Base-by-base conservation (phyloP, 2,113 vertebrate species). In the Urocynchramus pylzowi region DNA sequence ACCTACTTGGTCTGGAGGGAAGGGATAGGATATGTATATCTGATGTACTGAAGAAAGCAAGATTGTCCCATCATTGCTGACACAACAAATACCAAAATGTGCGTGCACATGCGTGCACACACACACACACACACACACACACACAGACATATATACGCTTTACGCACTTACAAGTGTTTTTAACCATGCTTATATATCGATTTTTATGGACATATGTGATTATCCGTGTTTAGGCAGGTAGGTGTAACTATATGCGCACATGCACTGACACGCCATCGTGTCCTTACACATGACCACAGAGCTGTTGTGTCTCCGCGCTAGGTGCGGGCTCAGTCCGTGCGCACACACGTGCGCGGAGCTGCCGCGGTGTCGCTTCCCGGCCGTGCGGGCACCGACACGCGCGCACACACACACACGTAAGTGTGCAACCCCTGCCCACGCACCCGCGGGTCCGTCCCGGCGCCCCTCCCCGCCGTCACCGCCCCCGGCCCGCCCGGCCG, bases 261-360 rank as follows among this genome's bases (percentile, higher is more conserved):
- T 1, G 53, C 19, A 18, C 53, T 50, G 9, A n/a, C 26, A 30
- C 7, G 33, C 61, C 28, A 4, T 27, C 10, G 24, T 1, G 31
- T 6, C 65, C 67, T 31, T 7, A 13, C 30, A 12, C 16, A 4
- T 1, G 28, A 22, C 30, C 33, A 4, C 1, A 10, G 11, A 11
- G 44, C 7, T 9, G 21, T 13, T 21, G 11, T 3, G 13, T 13
- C 16, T 3, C 47, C 4, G 49, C 73, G 4, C 6, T 24, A 5
- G 2, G 0, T 8, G 28, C 2, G 10, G 11, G 19, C 73, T 26
- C 14, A 2, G 4, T 8, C n/a, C 52, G 5, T 7, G 42, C 0
- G n/a, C 59, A 7, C 4, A 21, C 21, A 9, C 3, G 14, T 31
- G 64, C 52, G 0, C 42, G 13, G 3, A 70, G 11, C 52, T 14